These are phyloP conservation scores for Lasiurus borealis DNA, from an alignment of 2,113 vertebrate species.

Conservation along the genomic window DNA sequence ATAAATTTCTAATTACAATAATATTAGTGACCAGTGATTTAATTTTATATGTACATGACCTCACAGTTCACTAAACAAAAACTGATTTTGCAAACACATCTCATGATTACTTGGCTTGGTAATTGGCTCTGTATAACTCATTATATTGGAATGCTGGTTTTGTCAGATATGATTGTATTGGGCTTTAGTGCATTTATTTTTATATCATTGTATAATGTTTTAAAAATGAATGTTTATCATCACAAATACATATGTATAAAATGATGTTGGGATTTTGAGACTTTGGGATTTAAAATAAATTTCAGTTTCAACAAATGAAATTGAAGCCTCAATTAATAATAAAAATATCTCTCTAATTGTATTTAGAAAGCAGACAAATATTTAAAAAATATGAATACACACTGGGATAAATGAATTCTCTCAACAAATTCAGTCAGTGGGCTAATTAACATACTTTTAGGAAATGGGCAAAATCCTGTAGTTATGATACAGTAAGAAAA, in stretches of 20 bases:
- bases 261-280: neutral
- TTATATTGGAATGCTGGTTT: neutral
- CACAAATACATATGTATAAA: neutral
- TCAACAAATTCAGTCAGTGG: slow-evolving; percentile 13
- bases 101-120: neutral
- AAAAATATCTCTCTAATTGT: slow-evolving; percentile 16
- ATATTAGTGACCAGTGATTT: slow-evolving; percentile 4
- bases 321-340: neutral
- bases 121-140: neutral
- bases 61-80: slow-evolving; percentile 26
- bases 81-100: neutral
- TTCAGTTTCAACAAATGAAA: slow-evolving; percentile 38
- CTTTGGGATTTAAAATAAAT: neutral
- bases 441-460: slow-evolving; percentile 36
- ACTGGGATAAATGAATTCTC: slow-evolving; percentile 16
- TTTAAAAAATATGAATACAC: neutral
- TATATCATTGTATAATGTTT: neutral
- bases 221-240: neutral
- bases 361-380: slow-evolving; percentile 13
- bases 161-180: neutral
- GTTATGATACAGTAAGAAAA: neutral
- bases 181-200: neutral
- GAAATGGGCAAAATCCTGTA: neutral
- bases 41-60: neutral
- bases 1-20: neutral